Evolutionary conservation across 2,797 vertebrate species (phyloP), one percentile per base, ranked within the genome.

Genomic region (Darevskia nairensis): DNA sequence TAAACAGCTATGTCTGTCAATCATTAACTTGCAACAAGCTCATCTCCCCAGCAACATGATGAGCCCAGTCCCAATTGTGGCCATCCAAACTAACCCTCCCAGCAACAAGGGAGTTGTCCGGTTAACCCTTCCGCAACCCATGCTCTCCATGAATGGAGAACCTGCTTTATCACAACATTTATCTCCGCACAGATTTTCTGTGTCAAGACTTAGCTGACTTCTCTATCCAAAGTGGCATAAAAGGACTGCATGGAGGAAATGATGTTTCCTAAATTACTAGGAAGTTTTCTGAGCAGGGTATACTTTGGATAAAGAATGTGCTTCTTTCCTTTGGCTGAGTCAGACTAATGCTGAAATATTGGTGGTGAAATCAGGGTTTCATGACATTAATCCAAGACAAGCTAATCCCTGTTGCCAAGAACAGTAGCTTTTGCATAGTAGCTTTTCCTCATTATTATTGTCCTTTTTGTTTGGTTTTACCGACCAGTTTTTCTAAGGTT

Each of bases 361-460:
- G 15, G 15, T 41, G 44, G 9, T 44, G 55, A 85, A 64, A 11
- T 61, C 69, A 61, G 23, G 25, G 59, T 85, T 85, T 85, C 59
- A 66, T 64, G 35, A 64, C 19, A 44, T 66, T 85, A 85, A 64
- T 85, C 35, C 55, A 64, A 44, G 23, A 2, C 13, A 64, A 61
- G 5, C 4, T 59, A 71, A 55, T 71, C 66, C 19, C 11, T 59
- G 3, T 85, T 76, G 35, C 55, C 84, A 77, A 39, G 55, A 77
- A 76, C 50, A 64, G 15, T 32, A 76, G 55, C 27, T 77, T 50
- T 85, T 76, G 72, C 15, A 21, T 50, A 39, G 55, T 29, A 55
- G 46, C 59, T 75, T 85, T 44, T 41, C 23, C 25, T 76, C 55
- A 76, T 85, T 66, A 77, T 85, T 77, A 44, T 35, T 72, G 72